Base-by-base conservation (phyloP, 2,113 vertebrate genomes). In the Poeciliopsis retropinna region DNA sequence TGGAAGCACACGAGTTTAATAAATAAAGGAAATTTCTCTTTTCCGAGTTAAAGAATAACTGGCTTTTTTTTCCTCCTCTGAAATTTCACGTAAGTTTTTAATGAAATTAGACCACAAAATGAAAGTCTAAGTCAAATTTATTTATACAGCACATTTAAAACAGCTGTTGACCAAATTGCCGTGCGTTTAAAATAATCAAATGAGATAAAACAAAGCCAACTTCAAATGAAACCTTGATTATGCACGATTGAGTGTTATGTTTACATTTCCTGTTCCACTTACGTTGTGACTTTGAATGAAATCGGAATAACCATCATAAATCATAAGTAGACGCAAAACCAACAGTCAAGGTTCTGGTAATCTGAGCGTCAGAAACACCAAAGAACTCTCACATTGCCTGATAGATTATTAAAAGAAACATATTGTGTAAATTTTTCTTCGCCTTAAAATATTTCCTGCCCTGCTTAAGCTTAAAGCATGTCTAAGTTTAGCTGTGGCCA, bases 371-470 rank as follows among this genome's bases (percentile, higher is more conserved):
- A 72, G 29, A n/a, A 37, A 30, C 61, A 37, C 14, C 32, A 29
- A 22, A 25, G 44, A 31, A 30, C 10, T n/a, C 47, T 62, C 14
- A 19, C 44, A 19, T 47, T 47, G 5, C 17, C 44, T 1, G 44
- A 47, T 47, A 7, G 17, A 61, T 29, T 34, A 22, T 29, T 13
- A 30, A 28, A 47, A 29, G 66, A 29, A 29, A 47, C 15, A 1
- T 17, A 2, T 14, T 11, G 5, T 30, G 5, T 30, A 62, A 62
- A 1, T 15, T 60, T 29, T 29, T 41, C 14, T 15, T 77, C 15
- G 47, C 25, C 15, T 62, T 74, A 12, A 64, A 14, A 64, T 72
- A 69, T 37, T 72, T 60, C 34, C 37, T 70, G 19, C n/a, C 34
- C 60, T 25, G 0, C 4, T 60, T 3, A 3, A 3, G 15, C 27